phyloP scores from a whole-genome alignment of 92 coral and sea anemone genomes.

The Phymanthus crucifer region DNA sequence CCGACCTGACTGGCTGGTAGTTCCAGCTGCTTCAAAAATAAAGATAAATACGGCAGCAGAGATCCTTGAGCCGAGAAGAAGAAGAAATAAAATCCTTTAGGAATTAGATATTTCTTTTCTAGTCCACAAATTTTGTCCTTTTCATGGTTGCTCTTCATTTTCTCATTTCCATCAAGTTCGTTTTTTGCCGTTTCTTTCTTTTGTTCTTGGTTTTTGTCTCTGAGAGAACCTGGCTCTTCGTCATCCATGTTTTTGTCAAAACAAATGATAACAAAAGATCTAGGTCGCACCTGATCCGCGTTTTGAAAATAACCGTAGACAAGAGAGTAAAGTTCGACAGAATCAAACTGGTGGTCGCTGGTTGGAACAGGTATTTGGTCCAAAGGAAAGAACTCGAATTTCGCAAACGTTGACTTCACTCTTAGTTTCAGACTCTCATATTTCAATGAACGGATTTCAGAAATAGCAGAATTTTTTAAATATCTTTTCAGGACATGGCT shows the following conservation, averaged over 20 bases:
- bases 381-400: neutral
- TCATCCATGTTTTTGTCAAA: conserved; percentile 20
- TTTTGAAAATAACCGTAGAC: conserved; percentile 12
- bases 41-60: conserved; percentile 74
- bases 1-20: conserved; percentile 87
- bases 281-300: conserved; percentile 13
- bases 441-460: neutral
- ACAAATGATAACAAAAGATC: conserved; percentile 5
- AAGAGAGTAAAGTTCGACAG: neutral
- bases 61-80: conserved; percentile 89
- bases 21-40: conserved; percentile 79
- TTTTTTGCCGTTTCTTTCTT: conserved; percentile 4
- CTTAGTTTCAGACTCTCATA: neutral
- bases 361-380: conserved; percentile 6
- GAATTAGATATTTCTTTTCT: conserved; percentile 68
- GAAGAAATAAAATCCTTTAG: conserved; percentile 78
- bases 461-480: neutral
- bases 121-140: conserved; percentile 39
- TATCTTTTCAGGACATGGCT: neutral
- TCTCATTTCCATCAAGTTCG: neutral
- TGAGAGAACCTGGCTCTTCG: neutral
- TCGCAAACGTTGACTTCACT: neutral
- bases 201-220: conserved; percentile 3
- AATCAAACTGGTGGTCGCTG: conserved; percentile 28
- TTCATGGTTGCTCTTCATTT: neutral